Base-by-base conservation (phyloP, 2,888 invertebrate genomes). In the Syrista parreyssii region DNA sequence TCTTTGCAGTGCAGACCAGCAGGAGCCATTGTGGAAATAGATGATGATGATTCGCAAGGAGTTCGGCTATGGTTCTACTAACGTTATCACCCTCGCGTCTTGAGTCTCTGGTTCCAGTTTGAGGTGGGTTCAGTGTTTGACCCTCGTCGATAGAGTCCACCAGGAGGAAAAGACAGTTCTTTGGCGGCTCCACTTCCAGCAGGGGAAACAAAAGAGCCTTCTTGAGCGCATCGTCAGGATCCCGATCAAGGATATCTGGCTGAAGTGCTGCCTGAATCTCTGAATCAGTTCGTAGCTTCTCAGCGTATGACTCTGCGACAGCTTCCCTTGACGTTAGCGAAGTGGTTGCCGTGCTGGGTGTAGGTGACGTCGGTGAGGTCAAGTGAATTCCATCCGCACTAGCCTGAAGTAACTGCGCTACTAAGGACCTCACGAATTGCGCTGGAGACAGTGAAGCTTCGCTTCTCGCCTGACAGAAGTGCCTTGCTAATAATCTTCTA, bases 121-220 rank as follows among this genome's bases (percentile, higher is more conserved):
- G 87, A n/a, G 88, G 88, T 36, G 86, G 84, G 80, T 87, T 86
- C 0, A 86, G 81, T 4, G 89, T 87, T 78, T 92, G 91, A 23
- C 94, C 94, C 88, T 98, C 98, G 89, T 98, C 98, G 33, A 98
- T 96, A 0, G 98, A 98, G 89, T 99, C 99, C 1, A 98, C 97
- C 11, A 98, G 92, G 73, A 98, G 92, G 86, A 98, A 95, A 78
- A 97, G 92, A 32, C 96, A 95, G 78, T 96, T 96, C 88, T 97
- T 96, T 0, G 98, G 98, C 4, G 97, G 96, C 79, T 96, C 96
- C 11, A 98, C 94, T 89, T 97, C 97, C 71, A 97, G 91, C 36
- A 99, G 92, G 0, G 98, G 98, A 87, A 97, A 96, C 31, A 98
- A 92, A 0, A 98, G 92, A 0, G 97, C 97, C 87, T 96, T 95